These are phyloP conservation scores for Sandelia bainsii DNA, from an alignment of 2,797 vertebrate genomes.

Conservation along the genomic window DNA sequence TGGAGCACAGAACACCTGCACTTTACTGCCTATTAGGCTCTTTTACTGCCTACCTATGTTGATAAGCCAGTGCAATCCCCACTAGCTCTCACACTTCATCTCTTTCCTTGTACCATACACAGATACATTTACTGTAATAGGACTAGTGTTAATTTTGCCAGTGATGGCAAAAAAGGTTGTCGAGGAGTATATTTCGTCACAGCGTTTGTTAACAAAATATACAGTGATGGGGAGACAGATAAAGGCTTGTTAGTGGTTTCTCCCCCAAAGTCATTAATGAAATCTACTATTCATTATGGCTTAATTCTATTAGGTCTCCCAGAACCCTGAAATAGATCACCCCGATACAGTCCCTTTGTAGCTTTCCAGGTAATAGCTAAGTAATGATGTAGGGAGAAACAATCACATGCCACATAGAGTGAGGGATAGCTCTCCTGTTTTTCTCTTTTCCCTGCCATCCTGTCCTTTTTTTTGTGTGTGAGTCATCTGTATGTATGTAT, in stretches of 20 bases:
- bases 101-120: constrained; percentile 17
- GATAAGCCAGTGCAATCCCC: constrained; percentile 49
- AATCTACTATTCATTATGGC: constrained; percentile 31
- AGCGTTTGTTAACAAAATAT: neutral
- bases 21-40: neutral
- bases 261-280: constrained; percentile 24
- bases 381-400: constrained; percentile 40
- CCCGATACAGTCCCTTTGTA: constrained; percentile 28
- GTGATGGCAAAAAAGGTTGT: too few relatives aligned
- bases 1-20: constrained; percentile 47
- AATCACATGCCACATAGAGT: constrained; percentile 32
- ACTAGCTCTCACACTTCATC: constrained; percentile 45
- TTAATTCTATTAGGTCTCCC: constrained; percentile 34
- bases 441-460: constrained; percentile 2
- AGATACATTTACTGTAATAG: neutral
- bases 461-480: neutral
- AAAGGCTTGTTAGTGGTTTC: constrained; percentile 41
- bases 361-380: constrained; percentile 38
- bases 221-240: constrained; percentile 10
- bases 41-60: constrained; percentile 56
- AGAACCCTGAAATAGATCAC: constrained; percentile 48
- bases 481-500: constrained; percentile 11
- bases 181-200: neutral
- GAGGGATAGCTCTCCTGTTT: constrained; percentile 19
- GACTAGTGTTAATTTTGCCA: neutral